Evolutionary conservation across 2,113 vertebrate species (phyloP).

Genomic region (Stegostoma tigrinum): DNA sequence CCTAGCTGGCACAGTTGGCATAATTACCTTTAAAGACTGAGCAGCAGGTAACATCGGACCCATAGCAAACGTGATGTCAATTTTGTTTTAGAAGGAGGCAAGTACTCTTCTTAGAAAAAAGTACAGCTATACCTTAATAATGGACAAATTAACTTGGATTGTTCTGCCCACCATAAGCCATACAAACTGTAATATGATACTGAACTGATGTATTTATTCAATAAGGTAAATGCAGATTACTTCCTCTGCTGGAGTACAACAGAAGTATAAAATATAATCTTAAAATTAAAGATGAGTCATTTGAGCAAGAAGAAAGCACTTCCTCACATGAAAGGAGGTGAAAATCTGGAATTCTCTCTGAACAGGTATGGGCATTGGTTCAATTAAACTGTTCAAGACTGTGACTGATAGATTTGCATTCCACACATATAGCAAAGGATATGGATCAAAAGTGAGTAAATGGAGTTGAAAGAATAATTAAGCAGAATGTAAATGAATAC

Average conservation of each 20-base stretch:
- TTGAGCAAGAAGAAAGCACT: background rate
- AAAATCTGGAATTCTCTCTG: background rate
- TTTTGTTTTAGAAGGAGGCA: background rate
- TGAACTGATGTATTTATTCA: background rate
- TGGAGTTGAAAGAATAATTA: background rate
- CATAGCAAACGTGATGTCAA: background rate
- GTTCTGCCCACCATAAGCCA: background rate
- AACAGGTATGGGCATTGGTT: background rate
- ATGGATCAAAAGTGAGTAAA: background rate
- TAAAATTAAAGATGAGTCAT: background rate
- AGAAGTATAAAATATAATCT: background rate
- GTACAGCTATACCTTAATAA: background rate
- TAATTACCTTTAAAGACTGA: background rate
- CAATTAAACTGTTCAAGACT: background rate
- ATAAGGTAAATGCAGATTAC: background rate
- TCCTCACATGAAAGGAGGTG: background rate
- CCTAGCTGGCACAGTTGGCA: background rate
- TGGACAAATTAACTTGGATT: background rate
- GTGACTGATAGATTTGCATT: background rate
- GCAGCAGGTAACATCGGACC: background rate
- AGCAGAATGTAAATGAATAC: background rate
- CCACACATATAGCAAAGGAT: background rate
- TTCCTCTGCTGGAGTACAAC: background rate
- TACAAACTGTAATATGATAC: background rate
- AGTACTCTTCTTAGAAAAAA: background rate